Conservation (phyloP, 2,113 vertebrate species). For the Cebidichthys violaceus region DNA sequence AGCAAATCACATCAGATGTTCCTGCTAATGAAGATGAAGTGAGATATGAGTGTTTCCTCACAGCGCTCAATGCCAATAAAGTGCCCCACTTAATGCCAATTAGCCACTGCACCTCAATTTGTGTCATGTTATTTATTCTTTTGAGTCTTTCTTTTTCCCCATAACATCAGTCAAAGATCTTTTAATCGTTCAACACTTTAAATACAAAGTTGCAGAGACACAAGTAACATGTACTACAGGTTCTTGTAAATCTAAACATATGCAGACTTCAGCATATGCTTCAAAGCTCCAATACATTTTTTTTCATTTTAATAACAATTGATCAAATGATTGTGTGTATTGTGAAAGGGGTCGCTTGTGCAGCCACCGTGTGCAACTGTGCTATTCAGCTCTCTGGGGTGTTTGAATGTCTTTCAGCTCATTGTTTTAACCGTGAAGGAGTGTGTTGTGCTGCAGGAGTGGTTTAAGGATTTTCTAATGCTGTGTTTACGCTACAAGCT, state of each 20-base stretch:
- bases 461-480: background rate
- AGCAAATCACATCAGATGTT: slow-evolving; percentile 74
- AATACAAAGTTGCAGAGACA: background rate
- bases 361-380: too few species aligned
- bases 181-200: background rate
- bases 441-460: background rate
- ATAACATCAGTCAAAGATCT: slow-evolving; percentile 47
- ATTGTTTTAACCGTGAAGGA: slow-evolving; percentile 5
- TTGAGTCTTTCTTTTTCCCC: slow-evolving; percentile 63
- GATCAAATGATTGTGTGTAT: background rate
- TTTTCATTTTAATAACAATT: background rate
- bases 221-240: background rate
- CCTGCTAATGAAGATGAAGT: slow-evolving; percentile 84
- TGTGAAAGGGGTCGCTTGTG: background rate
- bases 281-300: background rate
- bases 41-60: slow-evolving; percentile 83
- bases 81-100: slow-evolving; percentile 81
- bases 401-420: background rate
- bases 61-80: slow-evolving; percentile 57
- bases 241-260: slow-evolving; percentile 5
- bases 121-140: slow-evolving; percentile 77
- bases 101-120: slow-evolving; percentile 82
- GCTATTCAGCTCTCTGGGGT: background rate
- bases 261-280: background rate
- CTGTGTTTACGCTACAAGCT: background rate